Base-by-base conservation (phyloP, 1,140 invertebrate genomes). In the Brachionus rotundiformis region DNA sequence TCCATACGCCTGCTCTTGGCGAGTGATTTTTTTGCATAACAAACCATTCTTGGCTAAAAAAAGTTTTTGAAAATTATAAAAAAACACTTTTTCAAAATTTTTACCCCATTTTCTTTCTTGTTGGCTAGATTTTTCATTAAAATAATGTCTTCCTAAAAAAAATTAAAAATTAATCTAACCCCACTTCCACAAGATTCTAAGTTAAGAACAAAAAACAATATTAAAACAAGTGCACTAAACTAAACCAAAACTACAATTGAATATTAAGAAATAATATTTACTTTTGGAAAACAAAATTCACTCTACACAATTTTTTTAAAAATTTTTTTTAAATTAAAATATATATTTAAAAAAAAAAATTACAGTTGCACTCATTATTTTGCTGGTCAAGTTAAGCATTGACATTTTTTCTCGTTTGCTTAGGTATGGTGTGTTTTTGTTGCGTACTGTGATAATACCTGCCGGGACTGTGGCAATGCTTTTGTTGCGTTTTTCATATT, bases 341-440 rank as follows among this genome's bases (percentile, higher is more conserved):
- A 31, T 59, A 29, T 8, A 23, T 16, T 23, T 27, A 0, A 33
- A 19, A 33, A 59, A 61, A 73, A 73, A 73, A 44, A 41, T 73
- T 79, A 79, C 76, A 11, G 76, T 79, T 25, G 76, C 76, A 63
- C 76, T 79, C 76, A 79, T 79, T 25, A 79, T 63, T 41, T 79
- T 79, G 76, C 76, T 79, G 19, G 76, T 79, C 29, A 79, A 63
- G 36, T 79, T 59, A 10, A 79, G 31, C 76, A 79, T 79, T 59
- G 31, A 33, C 23, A 79, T 27, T 41, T 79, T 79, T 79, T 79
- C 76, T 11, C 76, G 44, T 79, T 79, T 79, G 76, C 54, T 79
- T 23, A 79, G 36, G 19, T 54, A 10, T 25, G 76, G 76, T 11
- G 47, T 79, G 25, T 79, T 63, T 33, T 39, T 79, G n/a, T 79